Base-by-base conservation (phyloP, 1,140 invertebrate genomes). In the Dinoponera quadriceps region DNA sequence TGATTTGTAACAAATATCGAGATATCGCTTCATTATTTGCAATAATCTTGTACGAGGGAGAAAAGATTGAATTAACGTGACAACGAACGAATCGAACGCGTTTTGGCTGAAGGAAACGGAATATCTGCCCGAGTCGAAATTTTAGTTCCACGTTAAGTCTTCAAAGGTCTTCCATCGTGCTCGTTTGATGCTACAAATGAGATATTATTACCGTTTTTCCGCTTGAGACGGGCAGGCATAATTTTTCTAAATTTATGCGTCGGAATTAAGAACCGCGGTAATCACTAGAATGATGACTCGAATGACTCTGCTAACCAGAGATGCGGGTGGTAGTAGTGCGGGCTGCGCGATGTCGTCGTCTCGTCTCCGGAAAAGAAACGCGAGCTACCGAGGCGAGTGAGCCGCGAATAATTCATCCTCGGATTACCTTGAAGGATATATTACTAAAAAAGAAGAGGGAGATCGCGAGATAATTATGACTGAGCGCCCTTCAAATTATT, bases 161-260 rank as follows among this genome's bases (percentile, higher is more conserved):
- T n/a, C n/a, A n/a, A n/a, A n/a, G n/a, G n/a, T n/a, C n/a, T n/a
- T n/a, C n/a, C n/a, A n/a, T n/a, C n/a, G n/a, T n/a, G n/a, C n/a
- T n/a, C n/a, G n/a, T n/a, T n/a, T n/a, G n/a, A n/a, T n/a, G n/a
- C n/a, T n/a, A n/a, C n/a, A n/a, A n/a, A n/a, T n/a, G n/a, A n/a
- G n/a, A n/a, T n/a, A n/a, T n/a, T n/a, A n/a, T n/a, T n/a, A n/a
- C n/a, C n/a, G n/a, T n/a, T n/a, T n/a, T n/a, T n/a, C n/a, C n/a
- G n/a, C n/a, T n/a, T n/a, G n/a, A n/a, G n/a, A 81, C 29, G 68
- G 44, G 22, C 11, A 44, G 38, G 48, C 54, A 82, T n/a, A 55
- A 78, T 73, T 69, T 60, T 48, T 5, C 25, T 65, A 81, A n/a
- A 78, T 78, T 87, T 73, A 78, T 78, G 60, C 73, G 29, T 38